These are phyloP conservation scores for Plagiodera versicolora DNA, from an alignment of 2,888 invertebrate genomes.

Conservation along the genomic window DNA sequence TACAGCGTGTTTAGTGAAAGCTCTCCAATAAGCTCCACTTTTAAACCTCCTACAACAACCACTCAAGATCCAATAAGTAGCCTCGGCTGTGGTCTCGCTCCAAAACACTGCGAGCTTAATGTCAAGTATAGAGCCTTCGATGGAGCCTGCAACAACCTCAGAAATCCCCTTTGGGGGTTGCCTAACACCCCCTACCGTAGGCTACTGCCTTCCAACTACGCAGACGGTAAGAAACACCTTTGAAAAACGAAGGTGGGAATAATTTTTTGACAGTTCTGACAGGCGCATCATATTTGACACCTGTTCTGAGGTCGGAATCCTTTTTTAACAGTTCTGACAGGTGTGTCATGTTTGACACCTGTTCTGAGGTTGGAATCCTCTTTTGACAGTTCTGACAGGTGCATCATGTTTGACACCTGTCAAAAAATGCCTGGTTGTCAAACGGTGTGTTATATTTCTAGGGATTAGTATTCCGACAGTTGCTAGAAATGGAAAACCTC, in stretches of 20 bases:
- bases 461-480: constrained; percentile 67
- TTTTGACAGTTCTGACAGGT: too few relatives aligned
- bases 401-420: too few relatives aligned
- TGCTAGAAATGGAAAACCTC: constrained; percentile 60
- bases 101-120: constrained; percentile 42
- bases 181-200: constrained; percentile 72
- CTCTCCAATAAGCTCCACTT: background rate
- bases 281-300: too few relatives aligned
- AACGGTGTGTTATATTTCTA: constrained; percentile 43
- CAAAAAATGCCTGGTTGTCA: too few relatives aligned
- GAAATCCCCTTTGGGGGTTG: constrained; percentile 78
- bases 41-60: constrained; percentile 4
- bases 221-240: constrained; percentile 67
- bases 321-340: too few relatives aligned
- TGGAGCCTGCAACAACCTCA: constrained; percentile 91
- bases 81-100: constrained; percentile 35
- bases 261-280: too few relatives aligned
- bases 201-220: constrained; percentile 65
- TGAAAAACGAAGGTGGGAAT: too few relatives aligned
- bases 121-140: constrained; percentile 78
- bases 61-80: constrained; percentile 9
- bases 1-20: background rate
- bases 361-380: too few relatives aligned
- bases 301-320: too few relatives aligned
- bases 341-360: too few relatives aligned